phyloP scores from a whole-genome alignment of 2,888 invertebrate species.

The Stramonita haemastoma region DNA sequence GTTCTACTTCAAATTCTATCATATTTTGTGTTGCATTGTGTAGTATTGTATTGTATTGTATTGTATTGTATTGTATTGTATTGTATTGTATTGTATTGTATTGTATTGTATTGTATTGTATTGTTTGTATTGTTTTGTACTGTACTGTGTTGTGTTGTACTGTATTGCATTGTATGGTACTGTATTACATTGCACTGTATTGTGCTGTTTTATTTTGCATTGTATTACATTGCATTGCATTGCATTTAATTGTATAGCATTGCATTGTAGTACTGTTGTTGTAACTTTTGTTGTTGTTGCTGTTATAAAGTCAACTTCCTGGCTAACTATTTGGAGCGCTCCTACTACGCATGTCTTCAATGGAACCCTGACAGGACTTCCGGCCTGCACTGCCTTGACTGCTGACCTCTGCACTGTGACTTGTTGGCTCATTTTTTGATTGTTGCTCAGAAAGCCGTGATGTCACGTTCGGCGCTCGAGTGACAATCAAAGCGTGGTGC shows the following conservation, averaged over 20 bases:
- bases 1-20: no score
- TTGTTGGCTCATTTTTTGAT: conserved; percentile 69
- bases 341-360: background rate
- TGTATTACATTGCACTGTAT: background rate
- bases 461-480: conserved; percentile 64
- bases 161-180: background rate
- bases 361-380: no score
- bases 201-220: background rate
- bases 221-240: background rate
- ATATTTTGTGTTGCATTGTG: no score
- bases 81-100: no score
- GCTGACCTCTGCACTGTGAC: background rate
- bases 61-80: no score
- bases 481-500: conserved; percentile 71
- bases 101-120: no score
- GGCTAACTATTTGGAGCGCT: no score
- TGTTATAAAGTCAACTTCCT: background rate
- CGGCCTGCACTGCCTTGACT: background rate
- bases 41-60: no score
- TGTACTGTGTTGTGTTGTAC: no score
- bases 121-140: no score
- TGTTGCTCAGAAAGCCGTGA: conserved; percentile 74
- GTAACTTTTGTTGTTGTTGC: background rate
- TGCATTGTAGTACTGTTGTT: background rate
- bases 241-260: background rate